A percentile compares a stretch with the other conserved stretches of the same genome.
Evolutionary conservation across 2,113 vertebrate genomes (phyloP).

Genomic region (Sinocyclocheilus anshuiensis): DNA sequence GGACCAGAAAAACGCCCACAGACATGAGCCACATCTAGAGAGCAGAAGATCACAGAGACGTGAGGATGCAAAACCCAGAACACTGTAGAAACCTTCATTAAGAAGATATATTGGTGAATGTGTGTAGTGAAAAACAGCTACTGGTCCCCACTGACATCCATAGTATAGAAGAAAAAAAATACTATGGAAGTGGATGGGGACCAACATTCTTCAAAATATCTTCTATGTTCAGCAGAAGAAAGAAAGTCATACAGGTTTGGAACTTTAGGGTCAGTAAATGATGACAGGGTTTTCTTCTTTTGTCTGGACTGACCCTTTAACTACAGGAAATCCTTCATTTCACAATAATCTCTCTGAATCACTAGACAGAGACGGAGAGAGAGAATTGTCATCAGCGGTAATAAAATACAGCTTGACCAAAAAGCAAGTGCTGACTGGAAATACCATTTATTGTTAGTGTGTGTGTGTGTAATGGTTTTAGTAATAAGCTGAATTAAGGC

Average conservation of each 20-base stretch:
- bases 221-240: background rate
- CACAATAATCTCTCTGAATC: background rate
- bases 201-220: background rate
- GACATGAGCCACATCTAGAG: background rate
- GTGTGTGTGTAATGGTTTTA: constrained; percentile 15
- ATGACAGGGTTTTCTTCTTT: background rate
- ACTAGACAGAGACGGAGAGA: constrained; percentile 1
- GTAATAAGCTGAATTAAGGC: background rate
- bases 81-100: background rate
- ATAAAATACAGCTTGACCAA: constrained; percentile 10
- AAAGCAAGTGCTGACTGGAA: background rate
- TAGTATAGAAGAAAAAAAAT: too few relatives aligned
- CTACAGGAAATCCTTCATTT: background rate
- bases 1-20: background rate
- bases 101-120: too few relatives aligned
- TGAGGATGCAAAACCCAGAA: background rate
- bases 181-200: too few relatives aligned
- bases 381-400: background rate
- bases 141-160: too few relatives aligned
- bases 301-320: background rate
- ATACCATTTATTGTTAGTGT: background rate
- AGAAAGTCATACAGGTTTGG: background rate
- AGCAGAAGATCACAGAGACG: background rate
- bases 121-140: background rate
- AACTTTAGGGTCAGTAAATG: too few relatives aligned